phyloP scores from a whole-genome alignment of 2,113 vertebrate species.

The Megaleporinus macrocephalus region DNA sequence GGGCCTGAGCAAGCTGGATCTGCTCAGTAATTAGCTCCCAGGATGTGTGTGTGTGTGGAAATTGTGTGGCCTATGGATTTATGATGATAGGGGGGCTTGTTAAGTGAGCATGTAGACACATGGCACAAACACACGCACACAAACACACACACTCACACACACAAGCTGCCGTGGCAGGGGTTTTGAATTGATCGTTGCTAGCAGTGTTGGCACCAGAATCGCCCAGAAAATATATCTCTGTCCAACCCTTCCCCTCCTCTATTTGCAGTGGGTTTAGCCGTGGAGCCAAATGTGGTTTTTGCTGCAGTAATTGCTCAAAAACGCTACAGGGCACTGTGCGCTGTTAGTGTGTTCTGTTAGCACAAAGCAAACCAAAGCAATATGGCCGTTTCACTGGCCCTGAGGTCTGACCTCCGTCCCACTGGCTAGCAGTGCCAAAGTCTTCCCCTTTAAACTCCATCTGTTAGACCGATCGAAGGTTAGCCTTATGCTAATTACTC shows the following conservation, averaged over 20 bases:
- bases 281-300: slow-evolving; percentile 6
- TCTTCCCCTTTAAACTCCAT: slow-evolving; percentile 56
- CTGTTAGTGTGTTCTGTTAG: not conserved
- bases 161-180: slow-evolving; percentile 49
- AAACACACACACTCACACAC: not conserved
- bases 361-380: not conserved
- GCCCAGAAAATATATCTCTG: slow-evolving; percentile 6
- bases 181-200: slow-evolving; percentile 67
- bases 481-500: slow-evolving; percentile 35
- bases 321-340: not conserved
- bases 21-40: slow-evolving; percentile 75
- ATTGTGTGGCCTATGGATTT: slow-evolving; percentile 60
- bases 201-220: slow-evolving; percentile 50
- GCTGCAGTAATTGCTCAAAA: slow-evolving; percentile 39
- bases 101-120: slow-evolving; percentile 11
- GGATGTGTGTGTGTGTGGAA: slow-evolving; percentile 59
- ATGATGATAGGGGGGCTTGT: slow-evolving; percentile 62
- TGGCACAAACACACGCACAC: slow-evolving; percentile 22
- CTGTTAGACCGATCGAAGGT: slow-evolving; percentile 51
- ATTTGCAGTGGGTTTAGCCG: slow-evolving; percentile 5
- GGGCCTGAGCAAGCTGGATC: slow-evolving; percentile 69
- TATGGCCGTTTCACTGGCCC: not conserved
- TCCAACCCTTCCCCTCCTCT: slow-evolving; percentile 25
- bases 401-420: not conserved
- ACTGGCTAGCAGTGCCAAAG: not conserved